Percentiles rank a stretch among this genome's conserved stretches.
phyloP scores from a whole-genome alignment of 2,113 vertebrate genomes.

The Cavia porcellus region DNA sequence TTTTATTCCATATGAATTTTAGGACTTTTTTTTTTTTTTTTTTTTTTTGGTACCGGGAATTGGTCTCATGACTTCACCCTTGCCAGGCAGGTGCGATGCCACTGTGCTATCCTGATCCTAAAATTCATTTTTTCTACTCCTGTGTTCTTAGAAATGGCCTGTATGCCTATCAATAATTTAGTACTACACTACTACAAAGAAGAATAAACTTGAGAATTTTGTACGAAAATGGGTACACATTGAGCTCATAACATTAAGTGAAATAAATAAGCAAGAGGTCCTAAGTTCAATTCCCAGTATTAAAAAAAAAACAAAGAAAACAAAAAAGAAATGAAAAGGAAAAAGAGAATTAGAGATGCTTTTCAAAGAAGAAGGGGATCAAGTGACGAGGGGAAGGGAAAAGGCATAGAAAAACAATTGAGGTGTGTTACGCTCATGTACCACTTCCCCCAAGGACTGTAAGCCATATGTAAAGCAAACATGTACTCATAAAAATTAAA shows the following conservation, averaged over 20 bases:
- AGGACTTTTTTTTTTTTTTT: background rate
- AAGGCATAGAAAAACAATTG: background rate
- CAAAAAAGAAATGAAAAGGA: too few relatives aligned
- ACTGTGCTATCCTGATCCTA: too few relatives aligned
- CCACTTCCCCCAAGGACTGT: background rate
- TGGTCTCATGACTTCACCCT: too few relatives aligned
- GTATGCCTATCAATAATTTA: background rate
- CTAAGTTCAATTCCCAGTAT: too few relatives aligned
- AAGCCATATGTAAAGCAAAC: background rate
- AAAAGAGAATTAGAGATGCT: background rate
- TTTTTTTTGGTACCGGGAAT: too few relatives aligned
- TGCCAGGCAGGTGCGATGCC: too few relatives aligned
- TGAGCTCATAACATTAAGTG: background rate
- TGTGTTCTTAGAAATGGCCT: background rate
- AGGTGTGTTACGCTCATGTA: background rate
- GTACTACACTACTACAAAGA: background rate
- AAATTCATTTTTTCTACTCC: background rate
- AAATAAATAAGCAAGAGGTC: background rate
- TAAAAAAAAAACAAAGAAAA: too few relatives aligned
- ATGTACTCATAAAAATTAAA: background rate
- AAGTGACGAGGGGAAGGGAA: background rate
- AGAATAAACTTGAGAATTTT: background rate
- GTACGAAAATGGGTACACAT: background rate
- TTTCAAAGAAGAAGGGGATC: background rate
- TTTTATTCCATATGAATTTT: background rate